phyloP scores from a whole-genome alignment of 2,797 vertebrate species.

The Choloepus didactylus region DNA sequence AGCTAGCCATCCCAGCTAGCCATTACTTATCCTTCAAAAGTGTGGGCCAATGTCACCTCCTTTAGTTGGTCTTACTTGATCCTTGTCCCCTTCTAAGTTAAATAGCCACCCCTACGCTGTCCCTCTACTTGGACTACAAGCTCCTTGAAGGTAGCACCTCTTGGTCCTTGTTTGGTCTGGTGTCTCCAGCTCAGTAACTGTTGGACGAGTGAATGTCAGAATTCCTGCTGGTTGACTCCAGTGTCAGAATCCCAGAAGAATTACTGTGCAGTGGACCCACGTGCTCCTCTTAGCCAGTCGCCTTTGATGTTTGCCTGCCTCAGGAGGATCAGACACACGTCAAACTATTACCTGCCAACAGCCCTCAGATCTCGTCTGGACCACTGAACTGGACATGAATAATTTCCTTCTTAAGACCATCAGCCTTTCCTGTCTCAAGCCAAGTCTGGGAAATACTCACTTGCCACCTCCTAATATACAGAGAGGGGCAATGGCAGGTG shows the following conservation, averaged over 20 bases:
- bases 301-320: background rate
- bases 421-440: background rate
- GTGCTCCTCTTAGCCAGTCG: background rate
- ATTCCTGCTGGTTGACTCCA: background rate
- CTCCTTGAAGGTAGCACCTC: background rate
- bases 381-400: background rate
- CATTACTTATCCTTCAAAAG: background rate
- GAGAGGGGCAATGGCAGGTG: background rate
- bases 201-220: background rate
- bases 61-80: background rate
- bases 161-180: background rate
- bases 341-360: background rate
- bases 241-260: background rate
- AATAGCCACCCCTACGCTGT: background rate
- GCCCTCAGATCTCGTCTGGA: background rate
- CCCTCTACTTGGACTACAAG: background rate
- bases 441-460: background rate
- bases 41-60: background rate
- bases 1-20: background rate
- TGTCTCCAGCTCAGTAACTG: background rate
- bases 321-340: background rate
- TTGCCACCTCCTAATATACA: background rate
- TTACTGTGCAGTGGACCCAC: background rate
- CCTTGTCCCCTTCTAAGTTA: background rate
- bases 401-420: constrained; percentile 7